Conservation (phyloP, 2,888 invertebrate genomes). For the Branchipolynoe longqiensis region DNA sequence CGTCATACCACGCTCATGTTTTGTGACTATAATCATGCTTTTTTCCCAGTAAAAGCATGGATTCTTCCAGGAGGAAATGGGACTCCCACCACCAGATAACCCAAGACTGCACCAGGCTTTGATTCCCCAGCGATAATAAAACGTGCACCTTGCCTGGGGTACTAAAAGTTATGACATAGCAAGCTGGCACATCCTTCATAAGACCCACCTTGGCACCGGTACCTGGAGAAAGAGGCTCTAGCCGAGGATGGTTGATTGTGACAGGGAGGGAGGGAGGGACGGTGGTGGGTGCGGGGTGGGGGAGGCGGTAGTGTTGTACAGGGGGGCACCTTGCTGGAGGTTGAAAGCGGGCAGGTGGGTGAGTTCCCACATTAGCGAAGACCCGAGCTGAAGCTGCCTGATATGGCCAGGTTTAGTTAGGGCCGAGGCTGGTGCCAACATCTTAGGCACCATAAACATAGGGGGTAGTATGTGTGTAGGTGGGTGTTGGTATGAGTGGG, state of each 20-base stretch:
- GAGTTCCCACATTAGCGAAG: not conserved
- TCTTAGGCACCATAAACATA: too few species aligned
- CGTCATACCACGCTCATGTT: too few species aligned
- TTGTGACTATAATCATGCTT: too few species aligned
- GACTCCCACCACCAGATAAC: too few species aligned
- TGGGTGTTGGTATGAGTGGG: too few species aligned
- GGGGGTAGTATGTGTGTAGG: too few species aligned
- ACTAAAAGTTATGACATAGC: not conserved
- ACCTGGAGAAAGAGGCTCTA: too few species aligned
- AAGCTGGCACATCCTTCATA: conserved; percentile 35
- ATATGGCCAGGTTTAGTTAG: conserved; percentile 38
- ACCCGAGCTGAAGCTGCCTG: not conserved
- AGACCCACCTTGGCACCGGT: not conserved
- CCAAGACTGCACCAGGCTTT: conserved; percentile 16
- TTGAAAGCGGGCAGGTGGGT: conserved; percentile 19
- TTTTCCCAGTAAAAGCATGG: too few species aligned
- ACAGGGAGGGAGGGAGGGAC: not conserved
- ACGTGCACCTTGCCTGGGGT: not conserved
- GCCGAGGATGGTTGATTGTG: too few species aligned
- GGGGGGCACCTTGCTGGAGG: too few species aligned
- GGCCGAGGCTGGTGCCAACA: not conserved
- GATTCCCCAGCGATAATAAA: not conserved
- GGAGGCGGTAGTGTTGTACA: too few species aligned
- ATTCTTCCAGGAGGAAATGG: too few species aligned
- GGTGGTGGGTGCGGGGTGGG: not conserved